Evolutionary conservation across 2,113 vertebrate genomes (phyloP), one percentile per base, ranked within the genome.

Genomic region (Ictidomys tridecemlineatus): DNA sequence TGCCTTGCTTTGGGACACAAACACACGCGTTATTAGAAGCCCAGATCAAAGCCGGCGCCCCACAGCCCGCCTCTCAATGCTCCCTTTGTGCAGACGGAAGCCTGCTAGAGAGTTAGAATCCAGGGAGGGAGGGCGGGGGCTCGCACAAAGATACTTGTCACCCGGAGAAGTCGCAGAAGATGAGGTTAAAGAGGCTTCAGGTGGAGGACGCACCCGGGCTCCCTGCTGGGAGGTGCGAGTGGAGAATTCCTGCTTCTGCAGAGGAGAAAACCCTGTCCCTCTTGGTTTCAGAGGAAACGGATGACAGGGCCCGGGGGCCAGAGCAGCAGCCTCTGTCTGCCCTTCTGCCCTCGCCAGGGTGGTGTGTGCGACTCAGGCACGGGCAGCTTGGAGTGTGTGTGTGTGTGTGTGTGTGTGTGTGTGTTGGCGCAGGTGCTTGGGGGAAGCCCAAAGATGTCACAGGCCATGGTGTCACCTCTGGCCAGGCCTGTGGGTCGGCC

Each of bases 1-100:
- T 97, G 95, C 98, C 99, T 99, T 99, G 99, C 99, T 99, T 99
- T 98, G 98, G 99, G 99, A 99, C 98, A 98, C 99, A 99, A 99
- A 99, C 98, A 98, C 98, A 99, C 98, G 99, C 98, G 98, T 98
- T 99, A 99, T 99, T 99, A 99, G 99, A 99, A 98, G 98, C 98
- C 95, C 97, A 98, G 98, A 99, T 99, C 99, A 99, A 98, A 99
- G 98, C 97, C 97, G 96, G 96, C 98, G 78, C 98, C 98, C 98
- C 97, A 98, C 98, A 76, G 98, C 98, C 98, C 98, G 97, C 97
- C 96, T 98, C 98, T 99, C 98, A 99, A 98, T 99, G 97, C 98
- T 97, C 97, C 98, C 98, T 98, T 99, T 99, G 98, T 98, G 98
- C 95, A 94, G 98, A 97, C 92, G 89, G 98, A 98, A 99, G 98